Conservation (phyloP, 1,140 invertebrate genomes). For the Magallana gigas region DNA sequence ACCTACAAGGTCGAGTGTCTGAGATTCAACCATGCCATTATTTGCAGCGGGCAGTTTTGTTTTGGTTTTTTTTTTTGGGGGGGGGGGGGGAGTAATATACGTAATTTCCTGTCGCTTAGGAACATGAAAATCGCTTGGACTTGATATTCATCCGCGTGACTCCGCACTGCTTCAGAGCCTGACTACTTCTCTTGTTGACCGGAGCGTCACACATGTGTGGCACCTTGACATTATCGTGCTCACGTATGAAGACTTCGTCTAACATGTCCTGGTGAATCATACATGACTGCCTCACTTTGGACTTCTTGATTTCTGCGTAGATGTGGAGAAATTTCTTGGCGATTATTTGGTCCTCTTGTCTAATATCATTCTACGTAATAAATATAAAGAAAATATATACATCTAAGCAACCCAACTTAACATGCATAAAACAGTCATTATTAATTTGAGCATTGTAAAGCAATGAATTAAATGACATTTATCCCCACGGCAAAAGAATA, state of each 20-base stretch:
- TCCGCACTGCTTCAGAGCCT: constrained; percentile 44
- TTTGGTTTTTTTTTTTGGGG: too few relatives aligned
- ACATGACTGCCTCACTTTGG: constrained; percentile 53
- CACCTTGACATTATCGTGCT: constrained; percentile 3
- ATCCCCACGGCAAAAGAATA: too few relatives aligned
- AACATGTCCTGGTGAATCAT: constrained; percentile 54
- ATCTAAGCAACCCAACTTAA: too few relatives aligned
- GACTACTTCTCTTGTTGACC: constrained; percentile 36
- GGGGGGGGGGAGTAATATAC: too few relatives aligned
- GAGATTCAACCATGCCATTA: too few relatives aligned
- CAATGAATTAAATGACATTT: too few relatives aligned
- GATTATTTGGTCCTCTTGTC: constrained; percentile 48
- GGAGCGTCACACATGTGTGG: constrained; percentile 52
- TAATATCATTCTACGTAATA: constrained; percentile 46
- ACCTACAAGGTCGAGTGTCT: too few relatives aligned
- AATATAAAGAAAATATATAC: not conserved
- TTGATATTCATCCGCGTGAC: constrained; percentile 54
- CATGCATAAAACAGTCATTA: not conserved
- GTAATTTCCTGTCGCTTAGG: not conserved
- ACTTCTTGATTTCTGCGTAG: constrained; percentile 47
- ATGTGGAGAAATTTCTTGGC: constrained; percentile 53
- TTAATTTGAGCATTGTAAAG: not conserved
- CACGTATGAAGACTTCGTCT: constrained; percentile 49
- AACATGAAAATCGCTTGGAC: constrained; percentile 52
- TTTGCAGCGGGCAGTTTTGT: too few relatives aligned